Percentiles rank a stretch among this genome's conserved stretches.
Conservation (phyloP, 1,140 invertebrate species). For the Drosophila lini region DNA sequence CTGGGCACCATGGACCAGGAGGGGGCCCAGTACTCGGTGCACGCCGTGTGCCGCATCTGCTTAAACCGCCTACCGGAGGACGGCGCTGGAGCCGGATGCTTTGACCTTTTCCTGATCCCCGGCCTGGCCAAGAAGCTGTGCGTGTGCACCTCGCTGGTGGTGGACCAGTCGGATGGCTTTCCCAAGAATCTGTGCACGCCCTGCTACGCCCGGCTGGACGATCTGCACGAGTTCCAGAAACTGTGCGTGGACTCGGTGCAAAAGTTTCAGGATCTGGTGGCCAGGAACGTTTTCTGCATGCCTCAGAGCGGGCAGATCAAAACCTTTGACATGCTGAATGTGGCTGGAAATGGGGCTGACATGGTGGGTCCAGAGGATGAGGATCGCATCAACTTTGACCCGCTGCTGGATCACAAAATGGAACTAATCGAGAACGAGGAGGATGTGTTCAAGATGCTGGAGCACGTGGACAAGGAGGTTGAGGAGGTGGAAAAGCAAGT, state of each 20-base stretch:
- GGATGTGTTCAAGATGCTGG: constrained; percentile 81
- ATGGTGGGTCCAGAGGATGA: constrained; percentile 62
- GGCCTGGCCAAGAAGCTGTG: constrained; percentile 76
- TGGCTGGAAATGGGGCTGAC: constrained; percentile 47
- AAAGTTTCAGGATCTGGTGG: constrained; percentile 70
- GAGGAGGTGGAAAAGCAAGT: constrained; percentile 61
- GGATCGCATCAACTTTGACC: constrained; percentile 77
- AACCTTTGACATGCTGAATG: constrained; percentile 62
- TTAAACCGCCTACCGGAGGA: constrained; percentile 65
- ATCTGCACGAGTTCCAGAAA: constrained; percentile 77
- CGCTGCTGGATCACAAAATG: constrained; percentile 78
- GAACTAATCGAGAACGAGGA: constrained; percentile 79
- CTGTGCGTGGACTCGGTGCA: constrained; percentile 73
- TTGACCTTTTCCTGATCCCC: constrained; percentile 72
- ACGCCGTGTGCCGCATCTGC: constrained; percentile 79
- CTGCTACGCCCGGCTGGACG: constrained; percentile 67
- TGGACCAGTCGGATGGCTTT: constrained; percentile 76
- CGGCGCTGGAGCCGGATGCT: constrained; percentile 33
- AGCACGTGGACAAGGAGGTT: constrained; percentile 77
- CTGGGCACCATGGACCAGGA: constrained; percentile 50
- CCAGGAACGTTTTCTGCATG: constrained; percentile 55
- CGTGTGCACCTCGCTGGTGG: constrained; percentile 69
- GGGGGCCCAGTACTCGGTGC: constrained; percentile 63
- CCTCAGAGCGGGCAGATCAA: constrained; percentile 36
- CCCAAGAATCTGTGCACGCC: constrained; percentile 69